Conservation (phyloP, 1,140 invertebrate species). For the Pseudomyrmex pallidus region DNA sequence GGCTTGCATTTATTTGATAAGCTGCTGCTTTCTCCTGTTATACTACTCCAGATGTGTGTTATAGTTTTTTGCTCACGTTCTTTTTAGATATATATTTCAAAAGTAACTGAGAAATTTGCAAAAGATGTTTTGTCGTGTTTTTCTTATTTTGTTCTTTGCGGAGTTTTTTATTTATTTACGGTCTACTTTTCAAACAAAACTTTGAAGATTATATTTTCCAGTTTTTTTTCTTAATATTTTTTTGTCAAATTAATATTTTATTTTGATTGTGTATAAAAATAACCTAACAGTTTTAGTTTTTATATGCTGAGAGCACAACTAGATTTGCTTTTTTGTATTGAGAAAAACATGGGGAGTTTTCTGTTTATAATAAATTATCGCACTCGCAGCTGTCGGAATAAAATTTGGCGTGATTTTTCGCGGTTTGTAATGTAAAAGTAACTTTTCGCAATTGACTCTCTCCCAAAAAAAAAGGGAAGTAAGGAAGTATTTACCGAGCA, state of each 20-base stretch:
- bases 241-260: neutral
- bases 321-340: neutral
- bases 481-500: slow-evolving; percentile 12
- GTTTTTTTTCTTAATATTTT: slow-evolving; percentile 1
- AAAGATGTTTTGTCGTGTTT: neutral
- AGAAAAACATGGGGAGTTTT: neutral
- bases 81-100: neutral
- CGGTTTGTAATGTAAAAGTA: slow-evolving; percentile 30
- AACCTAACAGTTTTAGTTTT: neutral
- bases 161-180: neutral
- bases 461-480: slow-evolving; percentile 1
- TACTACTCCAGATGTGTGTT: neutral
- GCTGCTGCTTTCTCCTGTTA: slow-evolving; percentile 43
- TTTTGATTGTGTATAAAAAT: neutral
- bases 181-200: neutral
- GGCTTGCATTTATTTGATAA: slow-evolving; percentile 50
- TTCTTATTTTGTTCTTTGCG: neutral
- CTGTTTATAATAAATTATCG: neutral
- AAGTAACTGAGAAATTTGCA: slow-evolving; percentile 24
- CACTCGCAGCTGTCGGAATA: neutral
- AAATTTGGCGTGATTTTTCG: neutral
- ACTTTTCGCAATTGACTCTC: slow-evolving; percentile 26
- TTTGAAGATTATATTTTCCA: neutral
- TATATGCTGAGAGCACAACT: neutral
- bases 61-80: neutral